These are phyloP conservation scores for Oopsacas minuta DNA, from an alignment of 37 sponge, comb jelly and placozoan species.

Conservation along the genomic window DNA sequence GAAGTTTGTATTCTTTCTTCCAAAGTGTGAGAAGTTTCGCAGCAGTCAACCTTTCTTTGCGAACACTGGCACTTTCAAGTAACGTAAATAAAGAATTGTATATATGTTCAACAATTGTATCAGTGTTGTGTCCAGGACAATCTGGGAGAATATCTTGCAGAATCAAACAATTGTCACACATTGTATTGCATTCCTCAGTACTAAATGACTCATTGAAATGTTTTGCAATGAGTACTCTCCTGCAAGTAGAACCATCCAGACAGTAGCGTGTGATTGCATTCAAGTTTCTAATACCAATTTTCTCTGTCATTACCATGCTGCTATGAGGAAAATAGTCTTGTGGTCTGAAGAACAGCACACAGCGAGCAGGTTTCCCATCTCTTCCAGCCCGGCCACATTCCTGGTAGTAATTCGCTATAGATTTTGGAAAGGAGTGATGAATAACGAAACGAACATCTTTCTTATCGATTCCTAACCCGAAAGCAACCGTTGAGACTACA, in stretches of 20 bases:
- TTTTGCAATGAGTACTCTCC: constrained; percentile 51
- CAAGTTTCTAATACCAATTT: constrained; percentile 51
- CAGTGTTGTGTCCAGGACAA: background rate
- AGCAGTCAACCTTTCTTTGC: constrained; percentile 43
- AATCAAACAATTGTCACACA: constrained; percentile 48
- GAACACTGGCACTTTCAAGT: constrained; percentile 17
- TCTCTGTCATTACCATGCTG: constrained; percentile 63
- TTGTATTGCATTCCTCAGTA: constrained; percentile 35
- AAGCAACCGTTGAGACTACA: constrained; percentile 61
- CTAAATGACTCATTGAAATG: constrained; percentile 69
- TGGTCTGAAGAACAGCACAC: constrained; percentile 61
- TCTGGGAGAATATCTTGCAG: background rate
- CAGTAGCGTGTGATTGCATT: constrained; percentile 62
- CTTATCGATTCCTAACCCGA: constrained; percentile 94
- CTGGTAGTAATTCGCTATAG: constrained; percentile 94
- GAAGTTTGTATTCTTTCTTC: background rate
- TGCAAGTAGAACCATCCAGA: constrained; percentile 40
- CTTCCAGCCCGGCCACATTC: constrained; percentile 94
- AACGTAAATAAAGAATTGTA: constrained; percentile 30
- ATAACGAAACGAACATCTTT: constrained; percentile 74
- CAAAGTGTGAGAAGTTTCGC: constrained; percentile 37
- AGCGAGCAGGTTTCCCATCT: constrained; percentile 66
- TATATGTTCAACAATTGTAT: constrained; percentile 23
- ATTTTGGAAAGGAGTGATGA: constrained; percentile 87
- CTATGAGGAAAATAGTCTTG: constrained; percentile 48